Conservation (phyloP, 1,140 invertebrate species). For the Macrotrachela quadricornifera region DNA sequence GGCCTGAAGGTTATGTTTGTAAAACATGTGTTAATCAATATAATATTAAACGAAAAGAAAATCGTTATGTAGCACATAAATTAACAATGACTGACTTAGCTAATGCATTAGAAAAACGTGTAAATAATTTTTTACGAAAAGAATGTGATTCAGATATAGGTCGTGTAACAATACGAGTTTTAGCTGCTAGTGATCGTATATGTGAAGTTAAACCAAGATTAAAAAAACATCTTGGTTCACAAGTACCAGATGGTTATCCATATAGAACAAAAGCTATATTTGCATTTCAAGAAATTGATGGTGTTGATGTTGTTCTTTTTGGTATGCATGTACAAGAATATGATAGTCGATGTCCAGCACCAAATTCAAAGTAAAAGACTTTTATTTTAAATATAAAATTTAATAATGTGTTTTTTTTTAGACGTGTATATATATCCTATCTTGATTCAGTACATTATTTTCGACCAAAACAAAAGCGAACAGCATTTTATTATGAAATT, state of each 20-base stretch:
- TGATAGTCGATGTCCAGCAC: slow-evolving; percentile 74
- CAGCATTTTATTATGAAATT: slow-evolving; percentile 97
- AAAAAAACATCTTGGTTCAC: slow-evolving; percentile 41
- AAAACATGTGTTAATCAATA: slow-evolving; percentile 4
- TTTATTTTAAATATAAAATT: too few species aligned
- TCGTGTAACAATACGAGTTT: slow-evolving; percentile 86
- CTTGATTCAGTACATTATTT: slow-evolving; percentile 99
- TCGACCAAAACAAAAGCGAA: slow-evolving; percentile 79
- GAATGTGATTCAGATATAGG: slow-evolving; percentile 62
- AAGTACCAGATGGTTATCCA: slow-evolving; percentile 71
- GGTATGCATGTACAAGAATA: slow-evolving; percentile 99
- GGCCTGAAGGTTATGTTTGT: slow-evolving; percentile 52
- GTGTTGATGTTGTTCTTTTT: slow-evolving; percentile 95
- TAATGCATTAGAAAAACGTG: slow-evolving; percentile 84
- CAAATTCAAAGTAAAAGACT: slow-evolving; percentile 51
- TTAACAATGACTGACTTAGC: slow-evolving; percentile 41
- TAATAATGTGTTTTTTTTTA: slow-evolving; percentile 14
- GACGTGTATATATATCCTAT: slow-evolving; percentile 96
- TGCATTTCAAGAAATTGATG: slow-evolving; percentile 96
- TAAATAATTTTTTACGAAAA: slow-evolving; percentile 72
- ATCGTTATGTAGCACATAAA: background rate
- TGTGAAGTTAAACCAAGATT: slow-evolving; percentile 96
- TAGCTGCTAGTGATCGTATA: slow-evolving; percentile 85
- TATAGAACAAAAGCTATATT: slow-evolving; percentile 94
- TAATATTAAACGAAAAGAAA: background rate